Base-by-base conservation (phyloP, 2,113 vertebrate genomes). In the human (Homo sapiens) region DNA sequence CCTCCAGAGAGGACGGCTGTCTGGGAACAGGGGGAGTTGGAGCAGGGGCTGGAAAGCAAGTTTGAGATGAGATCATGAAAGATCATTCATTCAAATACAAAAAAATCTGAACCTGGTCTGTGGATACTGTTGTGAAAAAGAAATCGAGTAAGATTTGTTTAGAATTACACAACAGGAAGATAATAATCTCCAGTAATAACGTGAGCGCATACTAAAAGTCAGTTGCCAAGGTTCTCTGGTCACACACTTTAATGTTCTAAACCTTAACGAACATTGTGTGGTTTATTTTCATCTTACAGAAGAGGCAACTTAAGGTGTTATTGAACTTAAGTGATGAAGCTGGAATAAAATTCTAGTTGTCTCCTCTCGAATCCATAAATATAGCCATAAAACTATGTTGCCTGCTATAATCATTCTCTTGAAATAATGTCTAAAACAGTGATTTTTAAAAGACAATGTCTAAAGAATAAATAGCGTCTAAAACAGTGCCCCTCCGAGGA, bases 1-100 rank as follows among this genome's bases (percentile, higher is more conserved):
- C 61, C 3, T 11, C 6, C 2, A 5, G 30, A 20, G 32, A 6
- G 23, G 8, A 13, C 32, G 13, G 4, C 22, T 25, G 18, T 6
- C 18, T 11, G 25, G 50, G 10, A 22, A 12, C 3, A 6, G 18
- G 25, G 82, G 32, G 6, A 43, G 40, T 32, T 59, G 25, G 52
- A 59, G 43, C 7, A 0, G 16, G 30, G 32, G 12, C 40, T 45
- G 45, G 79, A 55, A 75, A 45, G 48, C 40, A 78, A 78, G 84
- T 27, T 14, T 48, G 35, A 11, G 14, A 45, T 84, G 59, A 89
- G 57, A 57, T 59, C 2, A 8, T 0, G 0, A 43, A 45, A 75
- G 73, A 8, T 3, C 40, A 64, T 86, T 25, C 43, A 61, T 14
- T 72, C 73, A 59, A 13, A 35, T 23, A 48, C 27, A 61, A 73